Evolutionary conservation across 2,888 invertebrate species (phyloP).

Genomic region (Malacosoma neustria): DNA sequence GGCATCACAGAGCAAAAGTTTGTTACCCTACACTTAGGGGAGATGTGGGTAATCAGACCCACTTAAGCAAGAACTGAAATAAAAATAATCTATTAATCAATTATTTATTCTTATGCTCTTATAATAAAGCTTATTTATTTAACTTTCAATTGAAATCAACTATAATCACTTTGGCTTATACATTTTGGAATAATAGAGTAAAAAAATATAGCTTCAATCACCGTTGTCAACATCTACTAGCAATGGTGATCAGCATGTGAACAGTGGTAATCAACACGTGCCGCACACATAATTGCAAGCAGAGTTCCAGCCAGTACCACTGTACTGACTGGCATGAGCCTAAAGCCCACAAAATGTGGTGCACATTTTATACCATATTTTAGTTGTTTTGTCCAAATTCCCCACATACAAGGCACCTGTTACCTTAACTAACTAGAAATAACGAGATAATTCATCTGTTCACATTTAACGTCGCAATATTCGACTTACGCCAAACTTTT

Average conservation of each 20-base stretch:
- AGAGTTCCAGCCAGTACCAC: slow-evolving; percentile 6
- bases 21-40: no score
- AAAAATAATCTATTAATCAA: slow-evolving; percentile 12
- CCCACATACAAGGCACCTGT: slow-evolving; percentile 18
- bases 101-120: slow-evolving; percentile 12
- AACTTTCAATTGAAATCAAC: slow-evolving; percentile 14
- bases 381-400: slow-evolving; percentile 20
- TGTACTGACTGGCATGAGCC: slow-evolving; percentile 3
- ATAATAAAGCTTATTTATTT: slow-evolving; percentile 11
- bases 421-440: slow-evolving; percentile 12
- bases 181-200: slow-evolving; percentile 10
- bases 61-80: slow-evolving; percentile 12
- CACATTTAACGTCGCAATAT: slow-evolving; percentile 10
- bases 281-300: slow-evolving; percentile 7
- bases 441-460: slow-evolving; percentile 10
- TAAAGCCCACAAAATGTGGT: slow-evolving; percentile 11
- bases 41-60: slow-evolving; percentile 9
- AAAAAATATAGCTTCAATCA: slow-evolving; percentile 6
- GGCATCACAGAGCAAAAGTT: no score
- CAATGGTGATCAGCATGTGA: slow-evolving; percentile 13
- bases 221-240: slow-evolving; percentile 11
- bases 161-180: slow-evolving; percentile 11
- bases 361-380: slow-evolving; percentile 19
- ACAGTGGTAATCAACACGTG: slow-evolving; percentile 12
- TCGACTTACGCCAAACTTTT: slow-evolving; percentile 15